Conservation (phyloP, 1,140 invertebrate genomes). For the Lerema accius region DNA sequence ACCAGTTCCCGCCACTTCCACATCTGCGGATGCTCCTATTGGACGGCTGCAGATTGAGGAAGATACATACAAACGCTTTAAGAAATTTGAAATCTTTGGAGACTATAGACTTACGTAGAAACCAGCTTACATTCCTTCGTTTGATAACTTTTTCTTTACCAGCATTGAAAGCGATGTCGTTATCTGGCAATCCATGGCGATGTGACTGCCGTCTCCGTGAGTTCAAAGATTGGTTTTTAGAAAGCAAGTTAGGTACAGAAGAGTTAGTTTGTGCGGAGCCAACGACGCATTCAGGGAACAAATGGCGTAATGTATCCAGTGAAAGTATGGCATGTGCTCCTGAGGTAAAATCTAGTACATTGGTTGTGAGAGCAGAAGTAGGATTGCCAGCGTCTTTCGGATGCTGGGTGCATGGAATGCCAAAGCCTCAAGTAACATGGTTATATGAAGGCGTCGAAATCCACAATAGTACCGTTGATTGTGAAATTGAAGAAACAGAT, state of each 20-base stretch:
- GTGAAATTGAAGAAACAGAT: slow-evolving; percentile 75
- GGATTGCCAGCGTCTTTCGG: slow-evolving; percentile 85
- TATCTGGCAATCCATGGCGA: slow-evolving; percentile 94
- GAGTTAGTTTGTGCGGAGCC: slow-evolving; percentile 74
- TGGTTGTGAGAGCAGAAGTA: slow-evolving; percentile 74
- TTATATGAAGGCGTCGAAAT: slow-evolving; percentile 87
- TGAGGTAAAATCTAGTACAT: slow-evolving; percentile 72
- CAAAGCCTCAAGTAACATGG: slow-evolving; percentile 92
- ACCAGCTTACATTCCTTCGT: slow-evolving; percentile 77
- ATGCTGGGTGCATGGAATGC: slow-evolving; percentile 91
- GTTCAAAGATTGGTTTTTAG: slow-evolving; percentile 91
- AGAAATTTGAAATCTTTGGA: slow-evolving; percentile 76
- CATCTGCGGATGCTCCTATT: slow-evolving; percentile 90
- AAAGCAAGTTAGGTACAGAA: slow-evolving; percentile 81
- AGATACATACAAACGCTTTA: slow-evolving; percentile 87
- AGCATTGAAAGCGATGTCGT: slow-evolving; percentile 88
- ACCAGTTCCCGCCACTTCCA: slow-evolving; percentile 89
- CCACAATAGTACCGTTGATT: slow-evolving; percentile 71
- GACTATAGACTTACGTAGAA: slow-evolving; percentile 77
- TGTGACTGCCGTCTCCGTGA: slow-evolving; percentile 93
- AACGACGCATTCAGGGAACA: slow-evolving; percentile 66
- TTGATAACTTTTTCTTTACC: slow-evolving; percentile 75
- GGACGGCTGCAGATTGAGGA: slow-evolving; percentile 88
- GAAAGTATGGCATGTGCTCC: slow-evolving; percentile 74
- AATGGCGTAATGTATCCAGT: slow-evolving; percentile 70